Evolutionary conservation across 2,888 invertebrate genomes (phyloP).

Genomic region (Phalangium opilio): DNA sequence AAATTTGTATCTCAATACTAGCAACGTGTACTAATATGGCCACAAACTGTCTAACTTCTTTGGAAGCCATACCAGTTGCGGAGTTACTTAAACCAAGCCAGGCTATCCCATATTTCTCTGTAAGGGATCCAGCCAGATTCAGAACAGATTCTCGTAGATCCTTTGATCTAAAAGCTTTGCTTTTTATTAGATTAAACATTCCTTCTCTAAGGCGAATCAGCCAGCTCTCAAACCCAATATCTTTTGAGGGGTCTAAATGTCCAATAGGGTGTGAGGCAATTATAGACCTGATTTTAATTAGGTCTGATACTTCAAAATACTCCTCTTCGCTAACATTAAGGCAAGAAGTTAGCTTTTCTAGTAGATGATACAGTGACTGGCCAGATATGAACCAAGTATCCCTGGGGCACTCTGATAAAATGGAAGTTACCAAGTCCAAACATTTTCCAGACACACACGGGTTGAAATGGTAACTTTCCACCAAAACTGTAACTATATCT

Average conservation of each 20-base stretch:
- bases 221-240: constrained; percentile 43
- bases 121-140: constrained; percentile 59
- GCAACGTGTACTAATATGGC: constrained; percentile 54
- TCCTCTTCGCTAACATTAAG: constrained; percentile 39
- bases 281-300: too few species aligned
- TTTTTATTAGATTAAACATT: constrained; percentile 63
- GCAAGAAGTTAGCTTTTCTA: constrained; percentile 44
- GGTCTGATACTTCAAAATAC: too few species aligned
- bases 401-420: not conserved
- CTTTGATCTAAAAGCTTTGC: constrained; percentile 55
- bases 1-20: constrained; percentile 87
- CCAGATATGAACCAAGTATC: not conserved
- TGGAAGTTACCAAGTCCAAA: too few species aligned
- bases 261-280: too few species aligned
- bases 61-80: too few species aligned
- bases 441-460: too few species aligned
- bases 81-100: constrained; percentile 41
- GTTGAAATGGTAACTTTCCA: too few species aligned
- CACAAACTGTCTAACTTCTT: too few species aligned
- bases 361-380: too few species aligned
- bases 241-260: too few species aligned
- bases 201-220: constrained; percentile 71
- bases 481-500: constrained; percentile 24
- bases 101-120: constrained; percentile 66
- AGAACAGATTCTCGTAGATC: constrained; percentile 77